These are phyloP conservation scores for Caerostris darwini DNA, from an alignment of 1,140 invertebrate species.

Conservation along the genomic window DNA sequence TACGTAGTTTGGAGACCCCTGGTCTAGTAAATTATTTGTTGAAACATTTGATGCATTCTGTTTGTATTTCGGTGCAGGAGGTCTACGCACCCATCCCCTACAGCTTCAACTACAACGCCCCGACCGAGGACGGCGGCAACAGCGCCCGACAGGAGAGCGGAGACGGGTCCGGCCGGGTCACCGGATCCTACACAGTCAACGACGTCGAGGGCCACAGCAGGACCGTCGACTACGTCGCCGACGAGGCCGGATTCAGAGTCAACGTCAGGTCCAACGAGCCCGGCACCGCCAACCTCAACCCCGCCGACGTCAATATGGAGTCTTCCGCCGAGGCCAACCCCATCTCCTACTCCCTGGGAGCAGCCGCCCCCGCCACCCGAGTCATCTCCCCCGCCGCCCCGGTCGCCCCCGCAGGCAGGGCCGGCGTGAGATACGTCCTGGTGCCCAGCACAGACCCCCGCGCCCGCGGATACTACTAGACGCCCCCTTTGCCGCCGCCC, in stretches of 20 bases:
- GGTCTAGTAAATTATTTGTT: no score
- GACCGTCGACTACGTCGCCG: conserved; percentile 80
- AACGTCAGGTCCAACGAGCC: conserved; percentile 78
- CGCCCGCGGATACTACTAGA: conserved; percentile 48
- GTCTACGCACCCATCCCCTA: conserved; percentile 34
- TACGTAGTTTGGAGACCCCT: no score
- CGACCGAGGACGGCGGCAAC: conserved; percentile 48
- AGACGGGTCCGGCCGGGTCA: conserved; percentile 65
- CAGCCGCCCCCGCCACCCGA: background rate
- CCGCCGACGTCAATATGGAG: conserved; percentile 51
- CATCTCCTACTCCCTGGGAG: background rate
- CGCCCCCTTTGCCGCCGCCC: background rate
- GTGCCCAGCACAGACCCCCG: conserved; percentile 41
- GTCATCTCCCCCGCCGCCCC: background rate
- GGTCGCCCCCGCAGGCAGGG: background rate
- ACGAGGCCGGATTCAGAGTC: conserved; percentile 80
- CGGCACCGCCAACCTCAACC: conserved; percentile 63
- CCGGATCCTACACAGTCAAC: conserved; percentile 78
- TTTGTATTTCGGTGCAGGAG: background rate
- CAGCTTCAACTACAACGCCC: conserved; percentile 54
- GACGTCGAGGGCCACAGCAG: conserved; percentile 79
- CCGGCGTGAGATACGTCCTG: conserved; percentile 31
- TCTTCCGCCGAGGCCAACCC: background rate
- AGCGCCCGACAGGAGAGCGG: conserved; percentile 52
- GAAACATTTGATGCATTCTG: no score